These are phyloP conservation scores for Acanthornis magna DNA, from an alignment of 2,797 vertebrate species.

Conservation along the genomic window DNA sequence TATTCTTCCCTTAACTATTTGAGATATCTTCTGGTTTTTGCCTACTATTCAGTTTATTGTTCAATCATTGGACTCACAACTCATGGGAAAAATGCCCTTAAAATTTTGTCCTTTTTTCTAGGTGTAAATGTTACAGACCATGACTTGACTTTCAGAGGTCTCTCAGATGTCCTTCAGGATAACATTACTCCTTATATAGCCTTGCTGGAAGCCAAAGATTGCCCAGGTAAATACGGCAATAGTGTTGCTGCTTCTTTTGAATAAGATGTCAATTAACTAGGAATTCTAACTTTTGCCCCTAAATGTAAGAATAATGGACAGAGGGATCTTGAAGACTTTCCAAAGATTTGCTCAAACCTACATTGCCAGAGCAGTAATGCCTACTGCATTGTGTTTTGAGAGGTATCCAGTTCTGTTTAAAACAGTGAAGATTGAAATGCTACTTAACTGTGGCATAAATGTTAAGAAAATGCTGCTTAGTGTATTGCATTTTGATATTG, in stretches of 20 bases:
- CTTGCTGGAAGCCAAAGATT: slow-evolving; percentile 91
- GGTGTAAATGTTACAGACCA: slow-evolving; percentile 97
- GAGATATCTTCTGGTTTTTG: not conserved
- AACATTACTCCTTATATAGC: slow-evolving; percentile 87
- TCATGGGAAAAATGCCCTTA: not conserved
- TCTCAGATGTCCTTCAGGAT: slow-evolving; percentile 84
- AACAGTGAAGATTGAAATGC: not conserved
- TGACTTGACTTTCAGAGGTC: slow-evolving; percentile 87
- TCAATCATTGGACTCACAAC: not conserved
- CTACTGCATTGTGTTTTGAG: not conserved
- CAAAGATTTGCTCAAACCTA: not conserved
- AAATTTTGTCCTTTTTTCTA: slow-evolving; percentile 47
- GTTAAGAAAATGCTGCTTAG: not conserved
- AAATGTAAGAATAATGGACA: not conserved
- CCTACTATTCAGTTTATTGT: not conserved
- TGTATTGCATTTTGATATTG: not conserved
- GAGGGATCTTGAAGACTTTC: not conserved
- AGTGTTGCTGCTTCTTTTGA: not conserved
- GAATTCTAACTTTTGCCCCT: not conserved
- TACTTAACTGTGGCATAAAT: not conserved
- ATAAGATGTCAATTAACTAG: not conserved
- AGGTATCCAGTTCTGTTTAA: not conserved
- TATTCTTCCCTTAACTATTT: not conserved
- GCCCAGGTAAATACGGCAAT: slow-evolving; percentile 77
- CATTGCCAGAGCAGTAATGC: not conserved